Conservation (phyloP, 2,888 invertebrate species). For the Acrobeloides nanus region DNA sequence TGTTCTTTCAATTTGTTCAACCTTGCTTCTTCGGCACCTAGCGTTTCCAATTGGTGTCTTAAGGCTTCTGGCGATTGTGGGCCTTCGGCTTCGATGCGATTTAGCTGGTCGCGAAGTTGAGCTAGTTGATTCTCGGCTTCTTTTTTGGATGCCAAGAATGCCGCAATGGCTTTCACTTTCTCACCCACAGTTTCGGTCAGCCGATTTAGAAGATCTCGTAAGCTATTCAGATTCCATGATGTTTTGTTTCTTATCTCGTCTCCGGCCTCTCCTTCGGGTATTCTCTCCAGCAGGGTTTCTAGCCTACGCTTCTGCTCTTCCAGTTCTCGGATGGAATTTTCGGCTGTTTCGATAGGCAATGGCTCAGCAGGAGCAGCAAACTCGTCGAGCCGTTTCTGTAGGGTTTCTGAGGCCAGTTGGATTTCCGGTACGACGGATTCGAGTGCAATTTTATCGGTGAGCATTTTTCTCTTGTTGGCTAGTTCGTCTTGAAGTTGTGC, state of each 20-base stretch:
- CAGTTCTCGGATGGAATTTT: constrained; percentile 1
- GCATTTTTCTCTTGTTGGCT: background rate
- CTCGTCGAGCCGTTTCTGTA: background rate
- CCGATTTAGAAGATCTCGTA: constrained; percentile 1
- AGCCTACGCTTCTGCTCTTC: constrained; percentile 8
- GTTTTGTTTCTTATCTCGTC: constrained; percentile 1
- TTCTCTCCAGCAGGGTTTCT: constrained; percentile 2
- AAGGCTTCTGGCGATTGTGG: constrained; percentile 7
- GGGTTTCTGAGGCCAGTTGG: background rate
- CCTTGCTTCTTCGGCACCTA: constrained; percentile 14
- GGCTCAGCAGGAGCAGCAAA: too few species aligned
- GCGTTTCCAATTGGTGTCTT: constrained; percentile 6
- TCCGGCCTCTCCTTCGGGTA: constrained; percentile 8
- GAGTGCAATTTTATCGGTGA: background rate
- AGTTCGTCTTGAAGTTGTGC: constrained; percentile 3
- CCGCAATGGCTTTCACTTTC: constrained; percentile 8
- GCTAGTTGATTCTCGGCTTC: constrained; percentile 2
- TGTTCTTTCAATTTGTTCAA: constrained; percentile 1
- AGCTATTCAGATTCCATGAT: constrained; percentile 1
- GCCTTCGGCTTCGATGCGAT: background rate
- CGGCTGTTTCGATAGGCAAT: too few species aligned
- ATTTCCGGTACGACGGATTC: constrained; percentile 4
- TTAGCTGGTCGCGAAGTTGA: constrained; percentile 4
- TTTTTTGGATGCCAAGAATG: constrained; percentile 5
- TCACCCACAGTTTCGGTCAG: constrained; percentile 8